Evolutionary conservation across 2,797 vertebrate genomes (phyloP).

Genomic region (Brotula barbata): DNA sequence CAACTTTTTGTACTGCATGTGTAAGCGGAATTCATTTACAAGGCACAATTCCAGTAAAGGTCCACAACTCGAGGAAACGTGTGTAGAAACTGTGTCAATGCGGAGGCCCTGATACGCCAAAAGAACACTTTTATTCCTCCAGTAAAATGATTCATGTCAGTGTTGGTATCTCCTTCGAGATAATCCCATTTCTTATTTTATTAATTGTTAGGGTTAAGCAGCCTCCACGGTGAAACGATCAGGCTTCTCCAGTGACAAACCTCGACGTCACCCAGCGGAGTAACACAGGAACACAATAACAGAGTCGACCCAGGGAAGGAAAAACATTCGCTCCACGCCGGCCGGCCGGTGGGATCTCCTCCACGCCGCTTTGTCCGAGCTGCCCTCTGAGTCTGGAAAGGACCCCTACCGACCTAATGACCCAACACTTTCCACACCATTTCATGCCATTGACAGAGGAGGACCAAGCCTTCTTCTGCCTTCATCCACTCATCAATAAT

Average conservation of each 20-base stretch:
- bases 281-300: constrained; percentile 44
- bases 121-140: too few species aligned
- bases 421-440: constrained; percentile 68
- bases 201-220: constrained; percentile 23
- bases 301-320: constrained; percentile 24
- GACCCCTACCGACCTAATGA: constrained; percentile 60
- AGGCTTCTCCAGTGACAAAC: constrained; percentile 54
- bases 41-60: too few species aligned
- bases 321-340: constrained; percentile 48
- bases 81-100: too few species aligned
- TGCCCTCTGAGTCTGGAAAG: constrained; percentile 40
- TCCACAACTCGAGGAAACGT: too few species aligned
- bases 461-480: constrained; percentile 50
- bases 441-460: constrained; percentile 56
- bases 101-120: too few species aligned
- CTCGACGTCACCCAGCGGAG: constrained; percentile 33
- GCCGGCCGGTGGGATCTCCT: constrained; percentile 53
- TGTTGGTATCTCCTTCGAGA: constrained; percentile 2
- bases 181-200: constrained; percentile 7
- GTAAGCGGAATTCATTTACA: too few species aligned
- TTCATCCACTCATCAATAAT: constrained; percentile 75
- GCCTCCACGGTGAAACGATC: constrained; percentile 31
- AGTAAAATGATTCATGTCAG: too few species aligned
- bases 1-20: too few species aligned
- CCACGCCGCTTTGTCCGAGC: constrained; percentile 60